phyloP scores from a whole-genome alignment of 2,113 vertebrate genomes.

The Ardeotis arabs region DNA sequence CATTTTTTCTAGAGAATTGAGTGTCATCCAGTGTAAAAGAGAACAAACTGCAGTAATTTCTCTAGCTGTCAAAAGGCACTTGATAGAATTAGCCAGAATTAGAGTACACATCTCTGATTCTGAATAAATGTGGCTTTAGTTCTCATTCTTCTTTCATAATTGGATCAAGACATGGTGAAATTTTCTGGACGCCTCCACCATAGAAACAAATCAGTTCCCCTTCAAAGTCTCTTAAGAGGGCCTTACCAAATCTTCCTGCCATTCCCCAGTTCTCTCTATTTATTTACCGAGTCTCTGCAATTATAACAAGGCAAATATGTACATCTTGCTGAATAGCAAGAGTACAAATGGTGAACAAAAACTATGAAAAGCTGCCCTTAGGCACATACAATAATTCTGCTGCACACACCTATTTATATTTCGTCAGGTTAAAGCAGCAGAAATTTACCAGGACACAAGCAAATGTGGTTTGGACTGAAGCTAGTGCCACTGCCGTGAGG shows the following conservation, averaged over 20 bases:
- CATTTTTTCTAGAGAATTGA: not conserved
- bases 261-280: not conserved
- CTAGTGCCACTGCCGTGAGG: accelerated
- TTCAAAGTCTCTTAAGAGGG: not conserved
- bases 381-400: not conserved
- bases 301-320: not conserved
- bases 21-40: not conserved
- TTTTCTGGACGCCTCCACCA: not conserved
- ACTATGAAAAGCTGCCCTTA: not conserved
- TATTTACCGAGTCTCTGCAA: not conserved
- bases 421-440: not conserved
- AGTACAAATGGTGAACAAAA: not conserved
- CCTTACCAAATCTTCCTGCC: not conserved
- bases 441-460: not conserved
- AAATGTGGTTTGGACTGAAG: not conserved
- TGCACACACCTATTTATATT: not conserved
- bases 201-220: not conserved
- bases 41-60: not conserved
- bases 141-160: not conserved
- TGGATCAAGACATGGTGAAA: not conserved
- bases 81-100: not conserved
- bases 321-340: not conserved
- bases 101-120: not conserved
- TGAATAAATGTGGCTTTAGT: not conserved
- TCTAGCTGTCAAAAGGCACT: not conserved